Percentiles rank a stretch among this genome's conserved stretches.
Conservation (phyloP, 2,888 invertebrate species). For the Hypercompe scribonia region DNA sequence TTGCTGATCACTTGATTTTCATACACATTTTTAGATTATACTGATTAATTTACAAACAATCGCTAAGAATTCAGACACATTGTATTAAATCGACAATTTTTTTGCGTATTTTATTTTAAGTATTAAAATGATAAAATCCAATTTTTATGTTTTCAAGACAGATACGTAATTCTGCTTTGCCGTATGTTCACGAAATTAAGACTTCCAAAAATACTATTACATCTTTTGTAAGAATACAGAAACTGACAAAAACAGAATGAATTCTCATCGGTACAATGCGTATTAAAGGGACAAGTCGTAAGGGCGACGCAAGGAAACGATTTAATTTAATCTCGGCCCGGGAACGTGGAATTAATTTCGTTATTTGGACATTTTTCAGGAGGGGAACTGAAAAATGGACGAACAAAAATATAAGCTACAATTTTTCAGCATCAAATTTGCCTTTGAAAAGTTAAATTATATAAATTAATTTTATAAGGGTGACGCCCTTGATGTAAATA, state of each 20-base stretch:
- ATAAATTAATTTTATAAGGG: conserved; percentile 36
- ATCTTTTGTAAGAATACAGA: conserved; percentile 61
- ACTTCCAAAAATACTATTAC: conserved; percentile 53
- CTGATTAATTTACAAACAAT: too few species aligned
- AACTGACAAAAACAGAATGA: conserved; percentile 64
- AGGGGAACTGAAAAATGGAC: conserved; percentile 49
- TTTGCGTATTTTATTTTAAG: too few species aligned
- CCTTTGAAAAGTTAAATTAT: conserved; percentile 50
- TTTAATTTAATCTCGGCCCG: conserved; percentile 70
- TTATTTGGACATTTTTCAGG: conserved; percentile 63
- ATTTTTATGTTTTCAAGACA: not conserved
- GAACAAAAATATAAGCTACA: conserved; percentile 56
- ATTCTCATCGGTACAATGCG: conserved; percentile 58
- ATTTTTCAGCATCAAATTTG: conserved; percentile 53
- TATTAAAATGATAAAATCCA: too few species aligned
- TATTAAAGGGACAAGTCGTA: conserved; percentile 55
- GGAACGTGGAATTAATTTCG: conserved; percentile 65
- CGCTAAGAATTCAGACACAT: too few species aligned
- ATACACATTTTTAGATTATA: too few species aligned
- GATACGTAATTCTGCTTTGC: not conserved
- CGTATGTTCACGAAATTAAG: conserved; percentile 42
- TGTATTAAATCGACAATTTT: too few species aligned
- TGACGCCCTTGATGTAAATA: conserved; percentile 37
- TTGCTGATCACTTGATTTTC: too few species aligned
- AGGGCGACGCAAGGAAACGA: conserved; percentile 59